A percentile compares a stretch with the other conserved stretches of the same genome.
Conservation (phyloP, 2,797 vertebrate species). For the Luscinia luscinia region DNA sequence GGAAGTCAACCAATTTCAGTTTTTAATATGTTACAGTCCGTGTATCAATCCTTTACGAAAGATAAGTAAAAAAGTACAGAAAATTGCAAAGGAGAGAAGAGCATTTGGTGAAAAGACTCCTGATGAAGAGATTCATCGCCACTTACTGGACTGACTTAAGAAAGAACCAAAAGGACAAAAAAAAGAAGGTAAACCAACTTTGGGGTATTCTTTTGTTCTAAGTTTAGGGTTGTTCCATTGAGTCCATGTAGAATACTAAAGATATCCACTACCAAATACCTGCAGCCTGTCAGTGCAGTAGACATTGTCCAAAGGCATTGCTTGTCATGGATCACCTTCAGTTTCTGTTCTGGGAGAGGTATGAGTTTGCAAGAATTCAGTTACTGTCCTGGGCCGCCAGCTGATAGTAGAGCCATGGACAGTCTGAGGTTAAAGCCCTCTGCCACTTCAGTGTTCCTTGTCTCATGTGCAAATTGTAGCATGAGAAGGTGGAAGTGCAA, state of each 20-base stretch:
- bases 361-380: not conserved
- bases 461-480: not conserved
- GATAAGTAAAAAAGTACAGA: not conserved
- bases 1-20: not conserved
- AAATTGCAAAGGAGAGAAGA: not conserved
- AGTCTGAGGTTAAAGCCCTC: not conserved
- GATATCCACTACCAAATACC: not conserved
- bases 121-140: not conserved
- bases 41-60: constrained; percentile 38
- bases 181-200: not conserved
- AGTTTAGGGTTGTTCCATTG: not conserved
- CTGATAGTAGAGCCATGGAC: not conserved
- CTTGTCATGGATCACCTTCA: not conserved
- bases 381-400: not conserved
- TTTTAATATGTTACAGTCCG: constrained; percentile 61
- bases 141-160: not conserved
- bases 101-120: fast-evolving
- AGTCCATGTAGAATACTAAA: not conserved
- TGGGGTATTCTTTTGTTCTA: not conserved
- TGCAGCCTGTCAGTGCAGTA: not conserved
- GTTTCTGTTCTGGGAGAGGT: not conserved
- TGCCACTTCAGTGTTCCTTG: not conserved
- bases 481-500: not conserved
- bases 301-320: not conserved
- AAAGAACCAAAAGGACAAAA: not conserved